Conservation (phyloP, 2,113 vertebrate species). For the Struthio camelus region DNA sequence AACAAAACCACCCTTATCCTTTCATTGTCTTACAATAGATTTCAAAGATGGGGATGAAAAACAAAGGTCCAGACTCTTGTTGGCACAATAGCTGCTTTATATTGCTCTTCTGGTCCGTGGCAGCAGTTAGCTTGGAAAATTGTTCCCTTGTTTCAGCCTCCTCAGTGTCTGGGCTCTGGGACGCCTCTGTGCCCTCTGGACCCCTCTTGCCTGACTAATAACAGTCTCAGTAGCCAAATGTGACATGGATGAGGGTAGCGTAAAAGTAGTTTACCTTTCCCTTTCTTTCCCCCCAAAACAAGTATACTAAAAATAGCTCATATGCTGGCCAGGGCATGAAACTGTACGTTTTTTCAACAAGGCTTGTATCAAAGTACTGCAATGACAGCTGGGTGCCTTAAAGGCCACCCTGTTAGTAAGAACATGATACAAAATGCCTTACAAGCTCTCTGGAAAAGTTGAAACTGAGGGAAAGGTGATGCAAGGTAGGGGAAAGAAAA, state of each 20-base stretch:
- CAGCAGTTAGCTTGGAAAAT: neutral
- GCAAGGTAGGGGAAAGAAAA: neutral
- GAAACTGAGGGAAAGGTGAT: neutral
- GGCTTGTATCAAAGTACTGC: neutral
- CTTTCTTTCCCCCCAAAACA: neutral
- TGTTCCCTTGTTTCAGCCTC: neutral
- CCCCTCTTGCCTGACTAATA: neutral
- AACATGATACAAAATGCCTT: neutral
- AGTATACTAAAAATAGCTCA: neutral
- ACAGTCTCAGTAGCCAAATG: neutral
- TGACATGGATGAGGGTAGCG: neutral
- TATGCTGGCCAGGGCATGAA: neutral
- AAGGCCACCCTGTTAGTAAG: neutral
- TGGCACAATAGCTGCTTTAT: neutral
- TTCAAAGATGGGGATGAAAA: neutral
- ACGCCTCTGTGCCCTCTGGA: neutral
- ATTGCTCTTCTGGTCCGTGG: neutral
- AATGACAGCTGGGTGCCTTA: neutral
- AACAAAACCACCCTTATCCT: neutral
- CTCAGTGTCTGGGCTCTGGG: neutral
- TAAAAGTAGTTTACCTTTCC: neutral
- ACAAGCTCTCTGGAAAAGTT: neutral
- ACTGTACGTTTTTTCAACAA: neutral
- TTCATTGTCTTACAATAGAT: neutral
- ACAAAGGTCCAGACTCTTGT: neutral